Evolutionary conservation across 2,888 invertebrate genomes (phyloP).

Genomic region (Heteromurus nitidus): DNA sequence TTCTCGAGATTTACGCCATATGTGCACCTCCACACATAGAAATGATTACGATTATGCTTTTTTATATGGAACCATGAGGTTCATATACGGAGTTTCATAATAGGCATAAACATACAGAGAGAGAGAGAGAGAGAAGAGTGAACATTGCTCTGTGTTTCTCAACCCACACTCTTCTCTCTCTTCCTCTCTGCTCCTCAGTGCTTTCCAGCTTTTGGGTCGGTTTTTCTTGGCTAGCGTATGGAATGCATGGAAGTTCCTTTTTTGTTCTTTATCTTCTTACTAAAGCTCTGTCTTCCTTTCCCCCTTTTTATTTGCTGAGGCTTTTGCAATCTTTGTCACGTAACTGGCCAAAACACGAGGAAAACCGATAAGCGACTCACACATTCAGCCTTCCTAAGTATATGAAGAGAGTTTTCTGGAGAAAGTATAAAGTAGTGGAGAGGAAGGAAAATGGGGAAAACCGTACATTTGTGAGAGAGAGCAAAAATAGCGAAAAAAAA

Average conservation of each 20-base stretch:
- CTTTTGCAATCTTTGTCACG: constrained; percentile 36
- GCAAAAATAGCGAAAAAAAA: constrained; percentile 6
- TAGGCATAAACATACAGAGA: neutral
- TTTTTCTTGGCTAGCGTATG: neutral
- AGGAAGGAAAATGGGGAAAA: neutral
- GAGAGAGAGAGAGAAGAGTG: neutral
- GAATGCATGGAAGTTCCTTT: constrained; percentile 10
- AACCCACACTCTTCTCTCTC: neutral
- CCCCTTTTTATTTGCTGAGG: constrained; percentile 11
- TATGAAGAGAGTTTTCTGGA: neutral
- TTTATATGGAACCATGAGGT: too few relatives aligned
- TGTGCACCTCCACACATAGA: too few relatives aligned
- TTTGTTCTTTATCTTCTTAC: constrained; percentile 10
- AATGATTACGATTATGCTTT: too few relatives aligned
- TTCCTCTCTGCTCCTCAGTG: neutral
- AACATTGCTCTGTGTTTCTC: neutral
- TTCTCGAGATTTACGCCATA: too few relatives aligned
- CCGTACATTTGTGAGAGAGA: neutral
- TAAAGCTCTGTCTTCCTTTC: constrained; percentile 4
- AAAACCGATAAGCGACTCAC: constrained; percentile 35
- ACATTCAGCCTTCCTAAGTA: too few relatives aligned
- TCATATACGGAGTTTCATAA: too few relatives aligned
- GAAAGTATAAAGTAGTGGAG: neutral
- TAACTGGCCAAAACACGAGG: constrained; percentile 28
- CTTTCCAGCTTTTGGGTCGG: neutral